Conservation (phyloP, 2,113 vertebrate species). For the Patagioenas fasciata region DNA sequence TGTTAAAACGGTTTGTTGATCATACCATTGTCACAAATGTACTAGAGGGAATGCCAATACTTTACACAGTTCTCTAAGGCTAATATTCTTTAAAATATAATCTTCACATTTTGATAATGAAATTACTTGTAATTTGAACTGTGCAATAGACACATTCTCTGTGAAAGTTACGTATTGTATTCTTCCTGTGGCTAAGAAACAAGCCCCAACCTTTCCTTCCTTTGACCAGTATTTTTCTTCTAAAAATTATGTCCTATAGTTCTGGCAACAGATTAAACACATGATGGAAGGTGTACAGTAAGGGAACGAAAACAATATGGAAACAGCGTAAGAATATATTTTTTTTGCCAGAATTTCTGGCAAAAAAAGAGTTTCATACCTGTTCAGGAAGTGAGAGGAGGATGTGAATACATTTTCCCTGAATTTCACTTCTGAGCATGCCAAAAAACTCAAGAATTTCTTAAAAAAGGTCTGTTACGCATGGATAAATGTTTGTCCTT, state of each 20-base stretch:
- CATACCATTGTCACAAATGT: background rate
- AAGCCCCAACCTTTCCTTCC: background rate
- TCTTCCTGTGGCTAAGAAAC: background rate
- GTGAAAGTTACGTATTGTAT: background rate
- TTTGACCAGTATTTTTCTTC: background rate
- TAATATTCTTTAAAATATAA: background rate
- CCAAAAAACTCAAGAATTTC: background rate
- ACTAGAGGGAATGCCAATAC: background rate
- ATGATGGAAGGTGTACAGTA: background rate
- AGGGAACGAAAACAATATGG: background rate
- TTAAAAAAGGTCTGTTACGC: background rate
- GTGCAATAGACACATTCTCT: background rate
- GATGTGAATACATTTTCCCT: background rate
- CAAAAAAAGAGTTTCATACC: background rate
- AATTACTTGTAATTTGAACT: background rate
- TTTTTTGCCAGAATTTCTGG: background rate
- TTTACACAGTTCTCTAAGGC: background rate
- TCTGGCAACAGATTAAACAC: background rate
- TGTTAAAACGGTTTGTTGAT: background rate
- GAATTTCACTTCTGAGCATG: background rate
- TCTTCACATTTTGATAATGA: background rate
- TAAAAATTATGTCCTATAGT: background rate
- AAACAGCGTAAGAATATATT: background rate
- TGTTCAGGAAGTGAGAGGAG: background rate
- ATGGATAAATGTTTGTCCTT: background rate